phyloP scores from a whole-genome alignment of 2,797 vertebrate species.

The Gephyroberyx darwinii region DNA sequence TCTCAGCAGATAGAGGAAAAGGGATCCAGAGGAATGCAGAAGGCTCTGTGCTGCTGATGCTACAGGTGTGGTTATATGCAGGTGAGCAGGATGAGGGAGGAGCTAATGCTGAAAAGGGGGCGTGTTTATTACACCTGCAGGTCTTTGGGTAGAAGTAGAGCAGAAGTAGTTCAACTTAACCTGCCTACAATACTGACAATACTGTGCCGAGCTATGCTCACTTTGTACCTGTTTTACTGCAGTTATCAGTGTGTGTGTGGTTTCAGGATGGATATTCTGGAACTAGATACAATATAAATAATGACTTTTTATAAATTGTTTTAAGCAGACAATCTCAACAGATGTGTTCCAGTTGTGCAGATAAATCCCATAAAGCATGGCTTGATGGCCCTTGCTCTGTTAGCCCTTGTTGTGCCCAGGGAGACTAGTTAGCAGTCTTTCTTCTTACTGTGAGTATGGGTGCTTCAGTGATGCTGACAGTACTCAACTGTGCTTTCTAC shows the following conservation, averaged over 20 bases:
- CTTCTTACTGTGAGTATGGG: too few species aligned
- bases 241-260: too few species aligned
- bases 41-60: conserved; percentile 59
- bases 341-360: too few species aligned
- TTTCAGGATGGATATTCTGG: too few species aligned
- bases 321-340: too few species aligned
- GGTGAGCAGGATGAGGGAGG: conserved; percentile 68
- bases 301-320: too few species aligned
- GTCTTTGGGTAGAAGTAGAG: conserved; percentile 9
- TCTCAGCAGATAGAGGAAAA: conserved; percentile 34
- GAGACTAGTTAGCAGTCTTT: too few species aligned
- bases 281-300: too few species aligned
- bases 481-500: background rate
- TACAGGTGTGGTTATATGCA: conserved; percentile 75
- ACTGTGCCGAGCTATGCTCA: background rate
- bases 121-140: conserved; percentile 33
- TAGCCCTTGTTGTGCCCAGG: too few species aligned
- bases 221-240: background rate
- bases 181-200: too few species aligned
- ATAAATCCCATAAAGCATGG: too few species aligned
- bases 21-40: conserved; percentile 42
- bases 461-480: background rate
- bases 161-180: background rate
- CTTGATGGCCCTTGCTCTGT: too few species aligned
- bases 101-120: conserved; percentile 32